Conservation (phyloP, 1,140 invertebrate species). For the Harpegnathos saltator region DNA sequence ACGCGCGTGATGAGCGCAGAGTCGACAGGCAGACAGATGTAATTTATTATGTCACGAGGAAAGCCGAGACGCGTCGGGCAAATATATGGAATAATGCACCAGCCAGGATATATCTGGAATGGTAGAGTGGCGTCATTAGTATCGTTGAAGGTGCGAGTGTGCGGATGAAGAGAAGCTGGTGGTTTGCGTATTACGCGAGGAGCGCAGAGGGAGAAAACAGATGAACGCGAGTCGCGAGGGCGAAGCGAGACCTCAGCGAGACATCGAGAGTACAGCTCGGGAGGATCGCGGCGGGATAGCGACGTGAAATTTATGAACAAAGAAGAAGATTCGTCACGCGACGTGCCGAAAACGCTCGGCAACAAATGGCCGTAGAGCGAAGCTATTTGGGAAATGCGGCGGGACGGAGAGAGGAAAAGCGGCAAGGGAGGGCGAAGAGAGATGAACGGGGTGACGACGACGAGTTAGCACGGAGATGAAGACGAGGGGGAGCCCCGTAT, state of each 20-base stretch:
- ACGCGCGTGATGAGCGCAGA: background rate
- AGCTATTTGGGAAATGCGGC: background rate
- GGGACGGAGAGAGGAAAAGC: slow-evolving; percentile 11
- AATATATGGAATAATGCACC: slow-evolving; percentile 27
- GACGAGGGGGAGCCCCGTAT: too few relatives aligned
- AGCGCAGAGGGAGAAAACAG: background rate
- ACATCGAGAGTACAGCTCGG: too few relatives aligned
- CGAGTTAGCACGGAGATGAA: too few relatives aligned
- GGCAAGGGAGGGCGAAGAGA: slow-evolving; percentile 36
- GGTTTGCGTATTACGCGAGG: background rate
- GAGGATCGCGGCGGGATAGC: too few relatives aligned
- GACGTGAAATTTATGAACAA: too few relatives aligned
- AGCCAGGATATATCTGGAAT: background rate
- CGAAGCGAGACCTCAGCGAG: background rate
- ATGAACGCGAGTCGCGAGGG: background rate
- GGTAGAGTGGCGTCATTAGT: background rate
- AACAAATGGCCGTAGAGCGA: slow-evolving; percentile 20
- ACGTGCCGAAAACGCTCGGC: too few relatives aligned
- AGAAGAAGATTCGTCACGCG: background rate
- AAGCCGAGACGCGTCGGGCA: background rate
- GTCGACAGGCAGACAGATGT: slow-evolving; percentile 4
- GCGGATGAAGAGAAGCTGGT: background rate
- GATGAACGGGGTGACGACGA: too few relatives aligned
- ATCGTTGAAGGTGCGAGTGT: background rate
- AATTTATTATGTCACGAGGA: slow-evolving; percentile 37